Base-by-base conservation (phyloP, 2,113 vertebrate genomes). In the Erythrolamprus reginae region DNA sequence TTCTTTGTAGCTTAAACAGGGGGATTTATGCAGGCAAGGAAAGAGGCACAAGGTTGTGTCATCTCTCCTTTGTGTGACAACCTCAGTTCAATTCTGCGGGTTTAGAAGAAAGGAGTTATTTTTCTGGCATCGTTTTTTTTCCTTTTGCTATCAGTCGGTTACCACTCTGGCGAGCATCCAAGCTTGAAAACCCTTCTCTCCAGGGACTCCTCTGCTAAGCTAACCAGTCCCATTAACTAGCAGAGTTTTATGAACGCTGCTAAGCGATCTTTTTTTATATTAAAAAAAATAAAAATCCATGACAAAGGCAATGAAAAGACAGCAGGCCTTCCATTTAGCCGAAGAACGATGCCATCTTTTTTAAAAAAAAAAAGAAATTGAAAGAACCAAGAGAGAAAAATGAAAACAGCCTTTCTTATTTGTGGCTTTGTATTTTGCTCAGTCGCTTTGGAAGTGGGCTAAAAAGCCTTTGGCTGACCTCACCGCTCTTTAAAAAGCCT, bases 151-250 rank as follows among this genome's bases (percentile, higher is more conserved):
- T 89, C 93, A 96, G 94, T 21, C 23, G 17, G 91, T 95, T 91
- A 95, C 94, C 93, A 95, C 93, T 94, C 94, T 97, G 96, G 97
- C 96, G 94, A 77, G 50, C 94, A 95, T 93, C 96, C 94, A 94
- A 56, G 93, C 96, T 92, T 95, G 90, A 96, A 95, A 96, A 96
- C 50, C 23, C 53, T 92, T 92, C 96, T 96, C 96, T 94, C 95
- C 97, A 96, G 96, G 93, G 92, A 17, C 93, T 93, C 90, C 23
- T 86, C 9, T 92, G 89, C 89, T 95, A 93, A 61, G 0, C 48
- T 94, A 95, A 96, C 96, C 96, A 96, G 94, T 83, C 95, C 93
- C 92, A 95, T 92, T 86, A 95, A 95, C 95, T 94, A 95, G 95
- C 38, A 42, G 65, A 42, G 82, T 87, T 87, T 95, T 93, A 91